phyloP scores from a whole-genome alignment of 1,140 invertebrate species.

The Listronotus oregonensis region DNA sequence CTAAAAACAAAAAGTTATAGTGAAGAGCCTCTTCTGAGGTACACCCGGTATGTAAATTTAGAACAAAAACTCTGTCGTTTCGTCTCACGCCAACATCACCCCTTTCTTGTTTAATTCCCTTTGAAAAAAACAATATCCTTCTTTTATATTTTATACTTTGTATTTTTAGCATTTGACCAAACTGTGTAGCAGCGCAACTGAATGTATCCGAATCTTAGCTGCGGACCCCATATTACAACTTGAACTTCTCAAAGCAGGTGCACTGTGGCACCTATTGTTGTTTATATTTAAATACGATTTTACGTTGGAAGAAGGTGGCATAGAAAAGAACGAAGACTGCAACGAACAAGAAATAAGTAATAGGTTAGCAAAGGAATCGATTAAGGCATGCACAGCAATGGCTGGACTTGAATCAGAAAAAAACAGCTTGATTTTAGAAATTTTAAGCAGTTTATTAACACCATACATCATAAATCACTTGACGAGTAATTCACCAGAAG shows the following conservation, averaged over 20 bases:
- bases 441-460: constrained; percentile 83
- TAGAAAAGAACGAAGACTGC: constrained; percentile 79
- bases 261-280: constrained; percentile 89
- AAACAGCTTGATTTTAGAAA: constrained; percentile 67
- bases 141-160: too few species aligned
- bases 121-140: too few species aligned
- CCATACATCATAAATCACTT: constrained; percentile 86
- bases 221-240: constrained; percentile 86
- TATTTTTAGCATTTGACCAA: constrained; percentile 72
- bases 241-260: constrained; percentile 88
- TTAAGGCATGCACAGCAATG: constrained; percentile 81
- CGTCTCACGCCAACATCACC: too few species aligned
- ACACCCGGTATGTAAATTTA: too few species aligned
- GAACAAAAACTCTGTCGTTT: too few species aligned
- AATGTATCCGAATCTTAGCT: constrained; percentile 83
- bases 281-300: constrained; percentile 97
- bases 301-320: constrained; percentile 95
- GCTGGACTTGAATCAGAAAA: constrained; percentile 77
- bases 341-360: constrained; percentile 91
- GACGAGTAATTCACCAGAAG: constrained; percentile 68
- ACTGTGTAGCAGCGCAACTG: constrained; percentile 80
- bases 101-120: too few species aligned
- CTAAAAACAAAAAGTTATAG: too few species aligned
- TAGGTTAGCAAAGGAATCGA: constrained; percentile 83
- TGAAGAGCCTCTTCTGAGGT: too few species aligned